Evolutionary conservation across 2,888 invertebrate genomes (phyloP), one percentile per base, ranked within the genome.

Genomic region (Drosophila paranaensis): DNA sequence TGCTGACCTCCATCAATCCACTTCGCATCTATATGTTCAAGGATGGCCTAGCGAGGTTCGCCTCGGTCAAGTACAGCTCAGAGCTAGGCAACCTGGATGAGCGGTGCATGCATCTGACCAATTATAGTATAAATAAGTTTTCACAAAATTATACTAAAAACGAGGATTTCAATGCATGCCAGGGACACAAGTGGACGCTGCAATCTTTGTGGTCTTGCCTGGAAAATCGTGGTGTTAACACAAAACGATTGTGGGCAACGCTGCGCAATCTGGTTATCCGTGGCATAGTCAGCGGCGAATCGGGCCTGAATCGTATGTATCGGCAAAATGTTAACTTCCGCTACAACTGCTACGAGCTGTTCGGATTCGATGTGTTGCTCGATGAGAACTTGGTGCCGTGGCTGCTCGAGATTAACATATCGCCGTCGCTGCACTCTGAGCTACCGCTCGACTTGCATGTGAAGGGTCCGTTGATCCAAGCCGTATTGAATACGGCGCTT

Each of bases 31-130:
- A 98, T 92, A 93, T 99, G 84, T 98, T 98, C 93, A 97, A 98
- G 74, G 98, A 99, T 91, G 99, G 99, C 0, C 94, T 99, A 43
- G 99, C 97, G 0, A 94, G 99, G 85, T 99, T 99, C 93, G 99
- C 99, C 40, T 98, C 98, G 95, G 97, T 97, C 16, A 97, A 97
- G 92, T 97, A 97, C 93, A 96, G 95, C 86, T 95, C 96, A 66
- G 96, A 97, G 87, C 92, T 95, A 64, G 95, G 95, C 73, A 96
- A 95, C 71, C 94, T 98, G 61, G 95, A 96, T 91, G 97, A 98
- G 92, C 95, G 97, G 68, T 97, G 97, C 92, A 97, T 97, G 97
- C 98, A 98, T 93, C 94, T 98, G 87, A 98, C 97, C 25, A 98
- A 98, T 92, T 98, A 97, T 93, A 97, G 97, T 89, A 97, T 98